Evolutionary conservation across 2,888 invertebrate genomes (phyloP), one percentile per base, ranked within the genome.

Genomic region (Acheta domesticus): DNA sequence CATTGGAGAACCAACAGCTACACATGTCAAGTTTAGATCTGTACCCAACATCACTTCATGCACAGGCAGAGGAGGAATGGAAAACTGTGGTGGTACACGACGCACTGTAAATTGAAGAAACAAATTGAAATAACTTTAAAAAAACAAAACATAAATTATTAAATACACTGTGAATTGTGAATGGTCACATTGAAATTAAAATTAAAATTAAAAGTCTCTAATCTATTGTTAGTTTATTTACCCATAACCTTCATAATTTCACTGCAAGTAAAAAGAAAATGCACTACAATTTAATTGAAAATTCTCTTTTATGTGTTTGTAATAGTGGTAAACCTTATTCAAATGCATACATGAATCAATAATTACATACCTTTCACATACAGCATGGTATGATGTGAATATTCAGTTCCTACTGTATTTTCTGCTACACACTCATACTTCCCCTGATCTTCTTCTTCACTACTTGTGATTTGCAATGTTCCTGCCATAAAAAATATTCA

Each of bases 1-100:
- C 98, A 99, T 98, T 11, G 99, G 99, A 0, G 98, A 96, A 23
- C 99, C 99, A 49, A 96, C 95, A 14, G 99, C 99, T 79, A 98
- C 97, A 87, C 99, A 99, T 80, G 97, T 97, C 83, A 99, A 89
- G 86, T 96, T 98, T 83, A 98, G 89, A 85, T 94, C 93, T 0
- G 94, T 94, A 19, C 97, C 97, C 78, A 97, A 90, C 92, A 95
- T 96, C 79, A 99, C 97, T 86, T 97, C 96, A 83, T 93, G 94
- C 78, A 93, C 88, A 16, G 92, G 89, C 75, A 95, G 93, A 81
- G 98, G 97, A 23, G 95, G 95, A 82, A 96, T 95, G 19, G 98
- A 96, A 88, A 99, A 99, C 85, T 95, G 95, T 0, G 99, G 99
- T 11, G 97, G 93, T 11, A 99, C 97, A 82, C 98, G 91, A 82